Evolutionary conservation across 2,888 invertebrate species (phyloP).

Genomic region (Standfussiana lucernea): DNA sequence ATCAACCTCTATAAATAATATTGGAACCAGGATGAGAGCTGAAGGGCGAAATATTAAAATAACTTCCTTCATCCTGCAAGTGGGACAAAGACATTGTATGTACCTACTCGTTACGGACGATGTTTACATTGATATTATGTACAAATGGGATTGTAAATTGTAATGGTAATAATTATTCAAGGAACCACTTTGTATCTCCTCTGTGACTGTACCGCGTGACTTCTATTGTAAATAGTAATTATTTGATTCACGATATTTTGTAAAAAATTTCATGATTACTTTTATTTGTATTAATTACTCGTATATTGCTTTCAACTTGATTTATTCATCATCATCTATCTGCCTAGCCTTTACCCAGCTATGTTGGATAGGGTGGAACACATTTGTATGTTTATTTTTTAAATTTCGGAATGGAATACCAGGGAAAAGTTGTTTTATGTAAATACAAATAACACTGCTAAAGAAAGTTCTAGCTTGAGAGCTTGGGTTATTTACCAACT

Average conservation of each 20-base stretch:
- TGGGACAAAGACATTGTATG: constrained; percentile 82
- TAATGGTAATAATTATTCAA: constrained; percentile 65
- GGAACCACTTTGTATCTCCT: constrained; percentile 51
- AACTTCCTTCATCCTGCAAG: constrained; percentile 77
- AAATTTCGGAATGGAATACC: too few relatives aligned
- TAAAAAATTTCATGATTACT: background rate
- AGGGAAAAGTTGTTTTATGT: background rate
- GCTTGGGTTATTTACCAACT: too few relatives aligned
- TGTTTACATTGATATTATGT: constrained; percentile 71
- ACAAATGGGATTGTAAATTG: constrained; percentile 70
- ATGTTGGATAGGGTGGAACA: background rate
- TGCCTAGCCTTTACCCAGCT: background rate
- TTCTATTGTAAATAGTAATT: constrained; percentile 16
- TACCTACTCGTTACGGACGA: constrained; percentile 65
- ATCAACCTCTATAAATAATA: constrained; percentile 72
- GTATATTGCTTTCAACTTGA: background rate
- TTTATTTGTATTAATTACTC: background rate
- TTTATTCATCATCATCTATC: background rate
- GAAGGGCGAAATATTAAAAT: constrained; percentile 79
- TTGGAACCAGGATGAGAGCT: constrained; percentile 75
- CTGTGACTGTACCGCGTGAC: constrained; percentile 22
- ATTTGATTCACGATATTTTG: background rate
- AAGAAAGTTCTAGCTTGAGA: background rate
- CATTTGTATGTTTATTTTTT: too few relatives aligned
- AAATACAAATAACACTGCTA: background rate